These are phyloP conservation scores for Spodoptera littoralis DNA, from an alignment of 2,888 invertebrate genomes.

Conservation along the genomic window DNA sequence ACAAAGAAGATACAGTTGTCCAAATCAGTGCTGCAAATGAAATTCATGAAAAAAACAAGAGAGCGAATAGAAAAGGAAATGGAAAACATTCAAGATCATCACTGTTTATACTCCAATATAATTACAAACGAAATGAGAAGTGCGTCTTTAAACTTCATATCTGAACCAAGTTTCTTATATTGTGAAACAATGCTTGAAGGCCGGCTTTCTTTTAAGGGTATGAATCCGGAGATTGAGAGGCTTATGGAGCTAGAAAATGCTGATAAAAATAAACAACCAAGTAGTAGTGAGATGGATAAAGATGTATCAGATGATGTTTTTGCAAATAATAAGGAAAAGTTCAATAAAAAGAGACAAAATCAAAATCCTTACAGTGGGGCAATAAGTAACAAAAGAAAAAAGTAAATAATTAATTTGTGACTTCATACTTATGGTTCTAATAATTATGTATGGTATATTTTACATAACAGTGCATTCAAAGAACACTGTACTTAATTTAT, in stretches of 20 bases:
- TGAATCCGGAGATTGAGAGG: conserved; percentile 97
- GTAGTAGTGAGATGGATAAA: conserved; percentile 76
- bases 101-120: conserved; percentile 92
- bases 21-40: conserved; percentile 94
- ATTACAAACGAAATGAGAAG: conserved; percentile 92
- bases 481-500: too few relatives aligned
- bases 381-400: conserved; percentile 40
- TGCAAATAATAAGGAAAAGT: conserved; percentile 76
- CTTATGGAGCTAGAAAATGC: conserved; percentile 90
- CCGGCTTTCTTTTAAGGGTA: conserved; percentile 96
- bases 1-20: conserved; percentile 88
- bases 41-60: conserved; percentile 93
- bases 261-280: conserved; percentile 50
- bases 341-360: conserved; percentile 68
- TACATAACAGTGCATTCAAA: too few relatives aligned
- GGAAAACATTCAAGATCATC: conserved; percentile 82
- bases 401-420: conserved; percentile 8
- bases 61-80: conserved; percentile 91
- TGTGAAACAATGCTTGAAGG: conserved; percentile 95
- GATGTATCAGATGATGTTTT: conserved; percentile 83
- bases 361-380: conserved; percentile 59
- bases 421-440: neutral
- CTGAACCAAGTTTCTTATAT: conserved; percentile 93
- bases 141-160: conserved; percentile 90
- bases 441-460: too few relatives aligned